Percentiles rank a stretch among this genome's conserved stretches.
These are phyloP conservation scores for Pemphigus obesinymphae DNA, from an alignment of 1,140 invertebrate species.

Conservation along the genomic window DNA sequence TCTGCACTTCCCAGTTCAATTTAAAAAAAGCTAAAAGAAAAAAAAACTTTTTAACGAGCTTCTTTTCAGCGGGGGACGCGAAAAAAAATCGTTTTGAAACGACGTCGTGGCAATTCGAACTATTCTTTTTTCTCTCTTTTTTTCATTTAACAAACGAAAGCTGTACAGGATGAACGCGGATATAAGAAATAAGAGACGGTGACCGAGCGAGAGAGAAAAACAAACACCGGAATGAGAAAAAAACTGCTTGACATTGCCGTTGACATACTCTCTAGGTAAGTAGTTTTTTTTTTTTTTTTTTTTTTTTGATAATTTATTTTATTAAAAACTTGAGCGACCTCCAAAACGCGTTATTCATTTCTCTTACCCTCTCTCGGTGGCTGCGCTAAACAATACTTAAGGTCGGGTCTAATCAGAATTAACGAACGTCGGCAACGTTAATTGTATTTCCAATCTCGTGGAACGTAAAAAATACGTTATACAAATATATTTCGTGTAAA, in stretches of 20 bases:
- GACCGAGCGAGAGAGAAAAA: background rate
- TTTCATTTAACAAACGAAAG: slow-evolving; percentile 1
- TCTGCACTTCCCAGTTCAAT: slow-evolving; percentile 25
- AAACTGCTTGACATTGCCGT: slow-evolving; percentile 20
- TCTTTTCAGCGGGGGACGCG: slow-evolving; percentile 13
- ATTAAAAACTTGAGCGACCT: background rate
- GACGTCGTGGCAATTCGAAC: slow-evolving; percentile 4
- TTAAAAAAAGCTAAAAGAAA: slow-evolving; percentile 27
- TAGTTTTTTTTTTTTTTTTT: slow-evolving; percentile 25
- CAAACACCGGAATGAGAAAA: background rate
- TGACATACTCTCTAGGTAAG: background rate
- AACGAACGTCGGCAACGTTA: background rate
- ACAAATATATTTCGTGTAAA: too few relatives aligned
- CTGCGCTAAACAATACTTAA: background rate
- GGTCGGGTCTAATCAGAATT: background rate
- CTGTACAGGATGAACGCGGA: background rate
- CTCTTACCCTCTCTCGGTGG: background rate
- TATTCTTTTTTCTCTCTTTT: background rate
- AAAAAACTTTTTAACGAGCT: slow-evolving; percentile 35
- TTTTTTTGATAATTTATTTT: slow-evolving; percentile 12
- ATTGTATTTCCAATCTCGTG: too few relatives aligned
- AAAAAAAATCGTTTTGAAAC: slow-evolving; percentile 2
- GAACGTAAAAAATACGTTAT: too few relatives aligned
- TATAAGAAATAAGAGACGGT: background rate
- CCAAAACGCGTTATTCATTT: background rate